Evolutionary conservation across 2,797 vertebrate genomes (phyloP).

Genomic region (Liasis olivaceus): DNA sequence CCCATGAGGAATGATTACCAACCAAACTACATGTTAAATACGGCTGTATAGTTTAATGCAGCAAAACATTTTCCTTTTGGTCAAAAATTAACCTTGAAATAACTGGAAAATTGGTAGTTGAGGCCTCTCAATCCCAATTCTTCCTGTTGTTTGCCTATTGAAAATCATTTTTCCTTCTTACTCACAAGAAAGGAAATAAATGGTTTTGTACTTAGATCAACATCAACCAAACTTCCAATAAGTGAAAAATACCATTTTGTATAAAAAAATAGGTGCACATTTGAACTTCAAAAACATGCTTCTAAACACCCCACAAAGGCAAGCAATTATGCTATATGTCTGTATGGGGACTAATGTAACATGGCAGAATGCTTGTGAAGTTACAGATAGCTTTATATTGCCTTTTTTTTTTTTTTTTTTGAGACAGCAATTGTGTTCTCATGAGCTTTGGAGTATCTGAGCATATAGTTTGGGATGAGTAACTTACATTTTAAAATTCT

Average conservation of each 20-base stretch:
- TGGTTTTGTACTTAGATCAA: background rate
- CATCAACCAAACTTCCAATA: background rate
- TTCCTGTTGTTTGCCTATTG: background rate
- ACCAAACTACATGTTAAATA: background rate
- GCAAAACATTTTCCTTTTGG: background rate
- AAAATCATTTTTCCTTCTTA: background rate
- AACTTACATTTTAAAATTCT: background rate
- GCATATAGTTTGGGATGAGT: background rate
- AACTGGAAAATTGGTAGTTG: background rate
- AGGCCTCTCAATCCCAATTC: background rate
- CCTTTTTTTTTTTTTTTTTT: background rate
- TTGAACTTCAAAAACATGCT: background rate
- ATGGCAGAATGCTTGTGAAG: background rate
- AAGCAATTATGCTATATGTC: background rate
- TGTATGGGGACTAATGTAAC: background rate
- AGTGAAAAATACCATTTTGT: background rate
- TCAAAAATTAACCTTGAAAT: background rate
- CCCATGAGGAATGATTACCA: background rate
- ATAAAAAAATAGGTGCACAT: background rate
- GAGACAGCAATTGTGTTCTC: background rate
- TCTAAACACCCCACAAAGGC: background rate
- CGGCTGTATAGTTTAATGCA: background rate
- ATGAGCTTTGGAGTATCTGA: background rate
- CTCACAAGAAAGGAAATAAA: background rate
- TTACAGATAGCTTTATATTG: background rate